These are phyloP conservation scores for Caradrina clavipalpis DNA, from an alignment of 2,888 invertebrate genomes.

Conservation along the genomic window DNA sequence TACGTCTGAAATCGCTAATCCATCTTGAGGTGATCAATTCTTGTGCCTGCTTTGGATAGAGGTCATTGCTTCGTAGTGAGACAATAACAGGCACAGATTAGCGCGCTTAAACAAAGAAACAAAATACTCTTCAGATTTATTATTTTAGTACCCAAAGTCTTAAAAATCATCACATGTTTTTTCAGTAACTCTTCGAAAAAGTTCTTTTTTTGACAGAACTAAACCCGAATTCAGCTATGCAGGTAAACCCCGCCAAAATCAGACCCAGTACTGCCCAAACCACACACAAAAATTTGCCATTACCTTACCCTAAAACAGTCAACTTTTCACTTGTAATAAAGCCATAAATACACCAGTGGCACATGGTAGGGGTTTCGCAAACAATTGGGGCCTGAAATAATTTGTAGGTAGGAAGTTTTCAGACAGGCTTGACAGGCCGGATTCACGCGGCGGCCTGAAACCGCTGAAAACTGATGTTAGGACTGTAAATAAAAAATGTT, in stretches of 20 bases:
- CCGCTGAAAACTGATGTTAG: conserved; percentile 56
- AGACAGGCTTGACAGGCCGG: conserved; percentile 69
- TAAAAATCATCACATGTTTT: too few species aligned
- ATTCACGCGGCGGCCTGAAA: conserved; percentile 48
- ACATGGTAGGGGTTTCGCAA: conserved; percentile 54
- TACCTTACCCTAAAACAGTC: conserved; percentile 12
- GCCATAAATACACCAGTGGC: conserved; percentile 29
- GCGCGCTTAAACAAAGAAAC: too few species aligned
- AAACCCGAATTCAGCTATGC: background rate
- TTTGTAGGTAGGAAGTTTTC: conserved; percentile 70
- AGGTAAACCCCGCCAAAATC: background rate
- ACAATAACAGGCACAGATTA: too few species aligned
- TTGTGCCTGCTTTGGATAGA: too few species aligned
- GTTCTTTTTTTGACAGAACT: too few species aligned
- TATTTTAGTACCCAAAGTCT: too few species aligned
- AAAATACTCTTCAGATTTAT: too few species aligned
- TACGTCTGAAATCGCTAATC: too few species aligned
- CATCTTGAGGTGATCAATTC: too few species aligned
- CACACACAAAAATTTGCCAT: conserved; percentile 16
- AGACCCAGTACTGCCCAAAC: conserved; percentile 16
- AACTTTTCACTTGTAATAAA: conserved; percentile 41
- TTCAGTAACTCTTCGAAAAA: too few species aligned
- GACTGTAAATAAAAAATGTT: conserved; percentile 39
- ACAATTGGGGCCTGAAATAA: conserved; percentile 69
- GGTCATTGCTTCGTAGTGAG: too few species aligned